Percentiles rank a stretch among this genome's conserved stretches.
Conservation (phyloP, 2,888 invertebrate genomes). For the Oscheius sp. region DNA sequence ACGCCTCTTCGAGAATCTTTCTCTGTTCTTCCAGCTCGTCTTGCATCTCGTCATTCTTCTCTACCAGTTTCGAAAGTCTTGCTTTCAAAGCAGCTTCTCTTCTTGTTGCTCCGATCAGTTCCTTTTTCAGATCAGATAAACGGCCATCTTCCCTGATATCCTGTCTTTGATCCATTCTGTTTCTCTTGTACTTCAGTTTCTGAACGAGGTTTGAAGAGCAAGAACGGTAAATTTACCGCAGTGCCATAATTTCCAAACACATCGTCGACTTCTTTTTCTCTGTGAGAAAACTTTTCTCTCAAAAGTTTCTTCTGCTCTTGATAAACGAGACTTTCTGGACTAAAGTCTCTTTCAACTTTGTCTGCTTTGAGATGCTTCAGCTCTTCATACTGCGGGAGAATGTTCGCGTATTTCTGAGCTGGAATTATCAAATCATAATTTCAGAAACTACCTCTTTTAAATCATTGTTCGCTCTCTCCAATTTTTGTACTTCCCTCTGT, state of each 20-base stretch:
- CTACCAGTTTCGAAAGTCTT: background rate
- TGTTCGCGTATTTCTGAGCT: background rate
- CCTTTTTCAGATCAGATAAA: conserved; percentile 9
- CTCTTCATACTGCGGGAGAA: conserved; percentile 8
- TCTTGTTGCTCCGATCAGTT: conserved; percentile 14
- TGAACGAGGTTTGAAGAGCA: background rate
- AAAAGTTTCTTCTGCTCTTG: background rate
- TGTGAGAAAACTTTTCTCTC: background rate
- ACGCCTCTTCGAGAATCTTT: conserved; percentile 22
- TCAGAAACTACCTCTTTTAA: conserved; percentile 9
- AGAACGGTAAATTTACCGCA: background rate
- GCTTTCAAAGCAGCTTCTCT: conserved; percentile 25
- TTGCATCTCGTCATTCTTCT: conserved; percentile 30
- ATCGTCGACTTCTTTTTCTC: conserved; percentile 16
- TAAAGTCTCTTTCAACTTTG: conserved; percentile 3
- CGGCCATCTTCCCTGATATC: background rate
- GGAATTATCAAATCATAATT: background rate
- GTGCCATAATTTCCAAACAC: background rate
- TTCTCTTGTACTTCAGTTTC: conserved; percentile 15
- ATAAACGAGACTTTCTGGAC: background rate
- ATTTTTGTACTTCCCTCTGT: background rate
- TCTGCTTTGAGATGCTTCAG: conserved; percentile 11
- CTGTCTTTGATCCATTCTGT: background rate
- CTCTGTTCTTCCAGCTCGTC: conserved; percentile 28
- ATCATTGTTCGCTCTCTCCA: background rate